Evolutionary conservation across 2,888 invertebrate species (phyloP), one percentile per base, ranked within the genome.

Genomic region (Aphidius colemani): DNA sequence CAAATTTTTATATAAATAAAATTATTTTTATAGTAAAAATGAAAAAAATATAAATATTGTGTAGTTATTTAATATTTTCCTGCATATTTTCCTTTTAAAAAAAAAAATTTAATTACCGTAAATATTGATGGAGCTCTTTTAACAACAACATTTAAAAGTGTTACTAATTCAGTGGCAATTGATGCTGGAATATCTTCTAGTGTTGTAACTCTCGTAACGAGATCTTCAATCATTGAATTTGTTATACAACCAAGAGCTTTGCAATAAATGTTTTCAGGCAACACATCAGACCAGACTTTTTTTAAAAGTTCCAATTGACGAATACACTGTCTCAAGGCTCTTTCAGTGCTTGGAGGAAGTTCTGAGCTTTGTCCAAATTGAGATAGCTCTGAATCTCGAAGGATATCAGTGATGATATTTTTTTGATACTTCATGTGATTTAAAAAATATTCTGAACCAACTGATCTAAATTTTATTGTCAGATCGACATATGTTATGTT

Each of bases 111-210:
- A 71, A 76, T 76, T 83, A 90, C 90, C 81, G 88, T 87, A 78
- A 95, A 95, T 55, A 93, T 84, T 56, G 85, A 84, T 0, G 93
- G 92, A 1, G 88, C 88, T 75, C 91, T 88, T 67, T 89, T 88
- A 40, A 90, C 84, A 48, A 95, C 87, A 61, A 90, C 85, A 45
- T 86, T 86, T 73, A 94, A 91, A 61, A 94, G 86, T 56, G 89
- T 89, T n/a, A 90, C 89, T 62, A 97, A 85, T 74, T 93, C 90
- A 59, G 88, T 87, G 3, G 94, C 93, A 78, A 92, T 91, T 72
- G 91, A 88, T 48, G 92, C 90, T 0, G 95, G 90, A 70, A 98
- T 95, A 78, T 98, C 97, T 82, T 95, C 94, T 11, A 90, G 87
- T 1, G 86, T 85, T 70, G 90, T 85, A 45, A 93, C 87, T 65